A percentile compares a stretch with the other conserved stretches of the same genome.
These are phyloP conservation scores for Phalacrocorax brasilianus DNA, from an alignment of 2,113 vertebrate genomes.

Conservation along the genomic window DNA sequence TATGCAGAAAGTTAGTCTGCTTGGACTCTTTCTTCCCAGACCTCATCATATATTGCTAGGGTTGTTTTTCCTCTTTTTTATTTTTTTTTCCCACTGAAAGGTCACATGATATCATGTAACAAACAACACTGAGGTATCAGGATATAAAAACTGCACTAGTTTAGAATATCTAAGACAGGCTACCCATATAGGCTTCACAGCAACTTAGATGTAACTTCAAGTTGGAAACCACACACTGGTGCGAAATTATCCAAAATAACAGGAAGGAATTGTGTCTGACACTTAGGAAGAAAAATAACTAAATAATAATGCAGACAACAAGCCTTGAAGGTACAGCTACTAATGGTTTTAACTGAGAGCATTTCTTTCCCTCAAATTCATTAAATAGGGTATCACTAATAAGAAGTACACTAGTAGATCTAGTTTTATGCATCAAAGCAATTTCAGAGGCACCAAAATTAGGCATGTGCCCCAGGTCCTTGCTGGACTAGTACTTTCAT, in stretches of 20 bases:
- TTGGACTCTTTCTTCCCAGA: background rate
- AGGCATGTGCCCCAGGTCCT: background rate
- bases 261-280: background rate
- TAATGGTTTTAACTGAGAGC: background rate
- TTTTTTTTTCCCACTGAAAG: background rate
- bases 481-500: background rate
- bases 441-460: background rate
- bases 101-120: background rate
- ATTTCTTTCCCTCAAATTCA: background rate
- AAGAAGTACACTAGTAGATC: background rate
- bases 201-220: background rate
- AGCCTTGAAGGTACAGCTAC: background rate
- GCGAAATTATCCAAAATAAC: background rate
- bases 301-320: background rate
- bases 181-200: background rate
- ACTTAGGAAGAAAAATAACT: background rate
- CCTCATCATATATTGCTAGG: background rate
- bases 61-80: background rate
- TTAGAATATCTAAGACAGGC: background rate
- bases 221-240: background rate
- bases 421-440: background rate
- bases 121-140: background rate
- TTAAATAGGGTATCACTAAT: background rate
- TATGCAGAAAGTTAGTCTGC: background rate
- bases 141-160: background rate